Percentiles rank a stretch among this genome's conserved stretches.
phyloP scores from a whole-genome alignment of 2,797 vertebrate species.

The Anas georgica region DNA sequence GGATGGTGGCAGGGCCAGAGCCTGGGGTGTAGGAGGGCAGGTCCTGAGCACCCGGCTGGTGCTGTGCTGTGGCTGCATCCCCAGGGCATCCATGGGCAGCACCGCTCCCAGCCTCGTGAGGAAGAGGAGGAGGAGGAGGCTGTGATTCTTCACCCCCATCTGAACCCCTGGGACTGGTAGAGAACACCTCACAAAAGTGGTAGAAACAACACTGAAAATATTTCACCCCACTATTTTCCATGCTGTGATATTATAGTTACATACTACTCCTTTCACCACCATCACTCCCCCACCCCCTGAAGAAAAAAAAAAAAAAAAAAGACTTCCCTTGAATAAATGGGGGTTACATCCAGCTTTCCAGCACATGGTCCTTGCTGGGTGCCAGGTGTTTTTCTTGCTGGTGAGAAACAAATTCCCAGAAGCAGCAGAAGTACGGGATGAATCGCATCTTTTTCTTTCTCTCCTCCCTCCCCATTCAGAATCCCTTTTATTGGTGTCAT shows the following conservation, averaged over 20 bases:
- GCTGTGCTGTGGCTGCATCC: rapidly evolving
- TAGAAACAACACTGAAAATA: neutral
- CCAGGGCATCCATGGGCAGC: rapidly evolving
- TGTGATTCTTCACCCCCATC: neutral
- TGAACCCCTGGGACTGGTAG: rapidly evolving
- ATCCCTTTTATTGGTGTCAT: constrained; percentile 55
- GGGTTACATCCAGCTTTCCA: neutral
- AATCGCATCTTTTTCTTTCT: neutral
- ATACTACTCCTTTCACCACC: neutral
- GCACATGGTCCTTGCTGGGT: neutral
- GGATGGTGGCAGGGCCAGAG: neutral
- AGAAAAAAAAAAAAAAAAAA: neutral
- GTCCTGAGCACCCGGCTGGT: rapidly evolving
- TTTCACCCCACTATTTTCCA: neutral
- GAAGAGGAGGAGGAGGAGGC: neutral
- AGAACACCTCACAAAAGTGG: neutral
- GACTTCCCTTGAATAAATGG: neutral
- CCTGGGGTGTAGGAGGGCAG: neutral
- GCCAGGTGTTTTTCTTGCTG: constrained; percentile 11
- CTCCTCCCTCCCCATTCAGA: constrained; percentile 6
- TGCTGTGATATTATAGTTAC: neutral
- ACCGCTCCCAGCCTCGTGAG: neutral
- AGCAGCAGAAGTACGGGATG: neutral
- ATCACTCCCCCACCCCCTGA: rapidly evolving
- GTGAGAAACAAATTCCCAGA: constrained; percentile 5